Evolutionary conservation across 2,113 vertebrate genomes (phyloP).

Genomic region (human): DNA sequence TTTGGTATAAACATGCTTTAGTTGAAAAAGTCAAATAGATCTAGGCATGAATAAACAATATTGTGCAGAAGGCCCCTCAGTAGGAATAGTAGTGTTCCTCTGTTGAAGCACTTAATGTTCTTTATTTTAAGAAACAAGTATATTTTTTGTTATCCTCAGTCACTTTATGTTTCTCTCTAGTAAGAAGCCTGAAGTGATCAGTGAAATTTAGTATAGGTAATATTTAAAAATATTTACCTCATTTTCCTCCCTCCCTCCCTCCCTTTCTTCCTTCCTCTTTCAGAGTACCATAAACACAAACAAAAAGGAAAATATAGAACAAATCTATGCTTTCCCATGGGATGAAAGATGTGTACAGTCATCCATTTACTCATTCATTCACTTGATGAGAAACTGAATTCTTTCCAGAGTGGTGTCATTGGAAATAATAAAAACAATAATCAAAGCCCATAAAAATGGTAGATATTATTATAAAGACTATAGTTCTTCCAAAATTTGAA

Average conservation of each 20-base stretch:
- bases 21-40: neutral
- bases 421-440: neutral
- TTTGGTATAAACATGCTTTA: constrained; percentile 50
- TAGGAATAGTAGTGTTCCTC: neutral
- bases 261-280: neutral
- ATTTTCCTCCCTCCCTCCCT: neutral
- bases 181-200: neutral
- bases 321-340: constrained; percentile 9
- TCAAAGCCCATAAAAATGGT: neutral
- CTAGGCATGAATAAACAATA: neutral
- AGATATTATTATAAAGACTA: neutral
- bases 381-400: constrained; percentile 22
- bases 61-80: neutral
- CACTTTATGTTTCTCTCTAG: neutral
- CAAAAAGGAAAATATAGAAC: neutral
- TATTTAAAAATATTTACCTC: neutral
- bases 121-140: constrained; percentile 31
- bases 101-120: constrained; percentile 39
- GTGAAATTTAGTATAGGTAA: neutral
- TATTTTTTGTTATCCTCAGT: neutral
- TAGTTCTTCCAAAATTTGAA: neutral
- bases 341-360: neutral
- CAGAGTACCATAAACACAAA: neutral
- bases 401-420: neutral
- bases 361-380: neutral